These are phyloP conservation scores for Ctena decussata DNA, from an alignment of 2,888 invertebrate genomes.

Conservation along the genomic window DNA sequence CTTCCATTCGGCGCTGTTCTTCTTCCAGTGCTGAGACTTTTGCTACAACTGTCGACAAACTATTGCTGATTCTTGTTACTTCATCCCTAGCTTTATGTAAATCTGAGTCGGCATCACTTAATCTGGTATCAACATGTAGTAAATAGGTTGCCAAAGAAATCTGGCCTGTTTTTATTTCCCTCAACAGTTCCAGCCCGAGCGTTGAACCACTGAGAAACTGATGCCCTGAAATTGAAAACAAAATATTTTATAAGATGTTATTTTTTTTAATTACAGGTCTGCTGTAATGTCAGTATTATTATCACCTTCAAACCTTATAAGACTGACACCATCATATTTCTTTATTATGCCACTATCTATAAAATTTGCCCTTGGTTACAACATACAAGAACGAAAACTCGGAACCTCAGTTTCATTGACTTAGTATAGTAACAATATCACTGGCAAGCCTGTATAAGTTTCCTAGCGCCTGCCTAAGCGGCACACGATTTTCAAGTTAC, in stretches of 20 bases:
- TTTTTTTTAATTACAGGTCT: no score
- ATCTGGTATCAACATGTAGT: not conserved
- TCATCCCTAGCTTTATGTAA: not conserved
- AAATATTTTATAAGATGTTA: not conserved
- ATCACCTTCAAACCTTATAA: no score
- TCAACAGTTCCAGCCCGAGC: conserved; percentile 23
- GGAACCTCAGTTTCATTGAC: no score
- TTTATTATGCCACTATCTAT: no score
- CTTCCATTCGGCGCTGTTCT: not conserved
- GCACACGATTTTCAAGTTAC: no score
- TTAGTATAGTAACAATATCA: no score
- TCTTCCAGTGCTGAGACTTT: not conserved
- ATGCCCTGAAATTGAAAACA: not conserved
- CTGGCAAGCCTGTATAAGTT: no score
- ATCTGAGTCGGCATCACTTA: not conserved
- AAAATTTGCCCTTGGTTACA: no score
- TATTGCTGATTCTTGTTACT: not conserved
- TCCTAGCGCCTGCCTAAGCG: no score
- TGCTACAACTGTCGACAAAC: not conserved
- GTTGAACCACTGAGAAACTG: conserved; percentile 37
- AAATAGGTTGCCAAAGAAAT: conserved; percentile 19
- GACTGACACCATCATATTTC: no score
- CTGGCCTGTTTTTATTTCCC: conserved; percentile 19
- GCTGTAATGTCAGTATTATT: no score
- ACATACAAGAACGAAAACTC: no score